Conservation (phyloP, 1,140 invertebrate species). For the Plodia interpunctella region DNA sequence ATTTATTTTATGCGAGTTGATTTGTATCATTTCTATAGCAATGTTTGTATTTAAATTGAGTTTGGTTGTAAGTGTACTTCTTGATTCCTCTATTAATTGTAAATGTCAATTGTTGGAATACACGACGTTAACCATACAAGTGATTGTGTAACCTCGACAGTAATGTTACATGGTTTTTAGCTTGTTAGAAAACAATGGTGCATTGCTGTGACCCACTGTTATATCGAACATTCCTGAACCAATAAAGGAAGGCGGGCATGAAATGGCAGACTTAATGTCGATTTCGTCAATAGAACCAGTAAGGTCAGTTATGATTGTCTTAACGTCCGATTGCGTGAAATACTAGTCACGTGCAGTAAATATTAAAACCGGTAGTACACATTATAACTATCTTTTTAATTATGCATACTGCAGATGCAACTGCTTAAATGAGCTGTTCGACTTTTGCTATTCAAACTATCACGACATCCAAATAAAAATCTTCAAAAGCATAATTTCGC, state of each 20-base stretch:
- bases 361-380: background rate
- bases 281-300: constrained; percentile 36
- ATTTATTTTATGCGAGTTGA: background rate
- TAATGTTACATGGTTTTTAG: background rate
- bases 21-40: background rate
- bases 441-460: constrained; percentile 2
- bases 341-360: constrained; percentile 43
- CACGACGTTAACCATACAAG: background rate
- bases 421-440: too few relatives aligned
- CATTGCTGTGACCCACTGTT: background rate
- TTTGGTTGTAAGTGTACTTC: background rate
- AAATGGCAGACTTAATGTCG: constrained; percentile 41
- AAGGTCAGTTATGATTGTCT: constrained; percentile 50
- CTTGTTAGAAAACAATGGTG: constrained; percentile 3
- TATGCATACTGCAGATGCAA: too few relatives aligned
- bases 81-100: background rate
- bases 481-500: constrained; percentile 19
- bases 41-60: background rate
- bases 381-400: background rate
- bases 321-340: constrained; percentile 44
- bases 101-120: background rate
- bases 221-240: constrained; percentile 15
- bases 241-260: constrained; percentile 27
- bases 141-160: background rate
- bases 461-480: constrained; percentile 10